Evolutionary conservation across 2,888 invertebrate genomes (phyloP).

Genomic region (Frankliniella intonsa): DNA sequence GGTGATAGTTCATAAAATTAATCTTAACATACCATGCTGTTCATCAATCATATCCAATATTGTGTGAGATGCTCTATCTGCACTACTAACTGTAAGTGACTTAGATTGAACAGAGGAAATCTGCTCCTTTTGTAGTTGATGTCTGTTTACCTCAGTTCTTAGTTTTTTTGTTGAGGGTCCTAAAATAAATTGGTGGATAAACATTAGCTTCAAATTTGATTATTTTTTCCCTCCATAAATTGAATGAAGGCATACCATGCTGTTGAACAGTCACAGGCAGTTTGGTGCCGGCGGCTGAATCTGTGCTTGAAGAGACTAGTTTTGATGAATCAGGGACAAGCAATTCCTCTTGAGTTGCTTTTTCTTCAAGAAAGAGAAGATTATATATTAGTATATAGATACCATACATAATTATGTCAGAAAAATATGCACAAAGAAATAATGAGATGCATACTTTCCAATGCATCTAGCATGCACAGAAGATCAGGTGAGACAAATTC

Average conservation of each 20-base stretch:
- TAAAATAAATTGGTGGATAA: not conserved
- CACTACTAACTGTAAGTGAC: too few species aligned
- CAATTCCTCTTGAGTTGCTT: not conserved
- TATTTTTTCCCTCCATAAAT: too few species aligned
- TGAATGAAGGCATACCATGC: not conserved
- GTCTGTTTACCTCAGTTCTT: not conserved
- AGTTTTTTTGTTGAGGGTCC: not conserved
- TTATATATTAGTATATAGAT: not conserved
- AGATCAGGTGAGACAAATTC: not conserved
- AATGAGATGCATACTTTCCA: not conserved
- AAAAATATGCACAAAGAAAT: not conserved
- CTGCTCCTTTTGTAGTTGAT: too few species aligned
- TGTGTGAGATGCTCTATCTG: too few species aligned
- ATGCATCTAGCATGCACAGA: not conserved
- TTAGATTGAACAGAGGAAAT: too few species aligned
- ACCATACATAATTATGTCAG: not conserved
- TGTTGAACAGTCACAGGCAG: not conserved
- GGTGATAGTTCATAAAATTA: not conserved
- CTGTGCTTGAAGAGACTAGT: not conserved
- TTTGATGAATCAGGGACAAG: not conserved
- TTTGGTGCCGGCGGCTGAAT: not conserved
- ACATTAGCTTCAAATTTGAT: too few species aligned
- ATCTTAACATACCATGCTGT: not conserved
- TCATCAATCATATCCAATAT: not conserved
- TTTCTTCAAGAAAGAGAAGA: not conserved